Percentiles rank a stretch among this genome's conserved stretches.
These are phyloP conservation scores for Nephila pilipes DNA, from an alignment of 1,140 invertebrate genomes.

Conservation along the genomic window DNA sequence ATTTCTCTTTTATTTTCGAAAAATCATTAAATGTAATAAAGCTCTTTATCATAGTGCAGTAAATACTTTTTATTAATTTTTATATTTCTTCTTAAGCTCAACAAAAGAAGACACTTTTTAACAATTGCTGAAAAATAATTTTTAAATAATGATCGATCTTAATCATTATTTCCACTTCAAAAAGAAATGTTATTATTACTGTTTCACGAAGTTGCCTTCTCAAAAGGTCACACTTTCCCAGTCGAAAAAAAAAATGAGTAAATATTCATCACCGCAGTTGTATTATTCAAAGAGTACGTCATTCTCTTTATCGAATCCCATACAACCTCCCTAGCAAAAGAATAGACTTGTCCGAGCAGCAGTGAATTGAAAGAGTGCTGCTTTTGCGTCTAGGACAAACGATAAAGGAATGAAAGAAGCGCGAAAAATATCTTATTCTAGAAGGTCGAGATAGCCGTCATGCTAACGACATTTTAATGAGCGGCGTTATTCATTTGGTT, in stretches of 20 bases:
- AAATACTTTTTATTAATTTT: too few relatives aligned
- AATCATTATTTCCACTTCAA: too few relatives aligned
- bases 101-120: too few relatives aligned
- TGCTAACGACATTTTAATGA: conserved; percentile 66
- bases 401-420: neutral
- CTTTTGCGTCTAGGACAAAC: neutral
- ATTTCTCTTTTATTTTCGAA: too few relatives aligned
- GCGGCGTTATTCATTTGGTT: conserved; percentile 30
- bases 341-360: neutral
- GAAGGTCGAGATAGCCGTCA: conserved; percentile 31
- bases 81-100: too few relatives aligned
- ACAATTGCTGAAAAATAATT: too few relatives aligned
- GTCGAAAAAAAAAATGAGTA: neutral
- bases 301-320: neutral
- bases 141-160: too few relatives aligned
- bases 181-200: too few relatives aligned
- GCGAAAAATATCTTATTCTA: conserved; percentile 35
- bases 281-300: neutral
- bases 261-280: neutral
- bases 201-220: too few relatives aligned
- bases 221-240: neutral
- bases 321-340: neutral
- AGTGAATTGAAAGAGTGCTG: neutral
- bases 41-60: too few relatives aligned
- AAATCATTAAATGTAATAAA: too few relatives aligned